Conservation (phyloP, 1,140 invertebrate genomes). For the Stenopsyche tienmushanensis region DNA sequence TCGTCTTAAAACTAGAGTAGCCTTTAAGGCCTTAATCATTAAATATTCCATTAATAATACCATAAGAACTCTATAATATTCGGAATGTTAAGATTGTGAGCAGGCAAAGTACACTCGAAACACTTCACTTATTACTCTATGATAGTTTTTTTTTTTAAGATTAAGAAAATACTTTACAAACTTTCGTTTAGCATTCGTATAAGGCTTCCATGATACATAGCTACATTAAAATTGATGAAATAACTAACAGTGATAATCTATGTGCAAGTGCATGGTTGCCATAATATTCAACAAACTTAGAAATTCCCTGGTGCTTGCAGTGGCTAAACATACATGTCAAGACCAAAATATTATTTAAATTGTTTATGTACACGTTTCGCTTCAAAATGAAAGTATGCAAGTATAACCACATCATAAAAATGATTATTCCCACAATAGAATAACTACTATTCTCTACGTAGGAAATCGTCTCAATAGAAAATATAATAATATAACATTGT, state of each 20-base stretch:
- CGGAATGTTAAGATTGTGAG: constrained; percentile 40
- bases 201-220: constrained; percentile 39
- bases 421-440: too few relatives aligned
- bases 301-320: constrained; percentile 36
- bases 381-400: too few relatives aligned
- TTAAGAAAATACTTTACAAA: constrained; percentile 25
- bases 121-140: constrained; percentile 10
- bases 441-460: too few relatives aligned
- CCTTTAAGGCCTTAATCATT: constrained; percentile 14
- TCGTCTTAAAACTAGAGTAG: not conserved
- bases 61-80: constrained; percentile 34
- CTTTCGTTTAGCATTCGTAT: constrained; percentile 27
- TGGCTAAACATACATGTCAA: constrained; percentile 30
- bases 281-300: constrained; percentile 30
- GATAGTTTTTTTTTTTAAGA: constrained; percentile 15
- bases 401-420: too few relatives aligned
- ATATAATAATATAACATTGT: too few relatives aligned
- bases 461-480: too few relatives aligned
- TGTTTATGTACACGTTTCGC: constrained; percentile 13
- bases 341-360: constrained; percentile 27
- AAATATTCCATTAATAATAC: constrained; percentile 21
- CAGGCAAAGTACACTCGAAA: constrained; percentile 29
- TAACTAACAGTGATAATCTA: constrained; percentile 33
- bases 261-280: constrained; percentile 32
- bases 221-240: constrained; percentile 29